A percentile compares a stretch with the other conserved stretches of the same genome.
phyloP scores from a whole-genome alignment of 2,888 invertebrate species.

The Cantharis flavilabris region DNA sequence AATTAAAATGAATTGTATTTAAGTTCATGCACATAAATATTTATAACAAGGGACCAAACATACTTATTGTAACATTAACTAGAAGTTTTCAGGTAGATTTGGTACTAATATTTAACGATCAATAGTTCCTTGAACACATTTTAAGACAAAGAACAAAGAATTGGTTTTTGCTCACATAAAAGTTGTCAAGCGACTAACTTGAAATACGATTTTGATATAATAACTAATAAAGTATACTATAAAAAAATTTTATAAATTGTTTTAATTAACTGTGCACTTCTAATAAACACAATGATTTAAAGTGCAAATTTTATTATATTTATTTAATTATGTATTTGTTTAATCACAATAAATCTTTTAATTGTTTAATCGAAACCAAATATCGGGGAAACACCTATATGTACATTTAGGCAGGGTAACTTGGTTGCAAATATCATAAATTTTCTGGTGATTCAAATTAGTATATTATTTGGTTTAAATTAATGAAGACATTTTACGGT shows the following conservation, averaged over 20 bases:
- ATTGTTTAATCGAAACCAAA: no score
- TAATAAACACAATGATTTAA: not conserved
- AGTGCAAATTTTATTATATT: not conserved
- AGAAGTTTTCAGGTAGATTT: not conserved
- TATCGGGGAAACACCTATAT: no score
- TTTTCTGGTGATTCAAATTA: no score
- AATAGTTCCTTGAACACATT: conserved; percentile 1
- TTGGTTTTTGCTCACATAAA: conserved; percentile 1
- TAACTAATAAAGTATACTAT: not conserved
- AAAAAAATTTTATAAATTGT: not conserved
- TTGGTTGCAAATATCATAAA: no score
- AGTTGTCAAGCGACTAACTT: not conserved
- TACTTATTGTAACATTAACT: not conserved
- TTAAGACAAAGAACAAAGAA: conserved; percentile 2
- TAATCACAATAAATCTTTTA: not conserved
- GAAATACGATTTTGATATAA: not conserved
- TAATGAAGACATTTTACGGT: no score
- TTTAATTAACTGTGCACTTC: not conserved
- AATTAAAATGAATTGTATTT: not conserved
- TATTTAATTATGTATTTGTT: not conserved
- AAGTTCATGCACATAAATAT: not conserved
- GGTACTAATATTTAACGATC: conserved; percentile 1
- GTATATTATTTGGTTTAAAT: no score
- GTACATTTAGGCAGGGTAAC: no score
- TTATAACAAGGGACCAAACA: not conserved